Evolutionary conservation across 2,888 invertebrate species (phyloP), one percentile per base, ranked within the genome.

Genomic region (Hermaeophaga mercurialis): DNA sequence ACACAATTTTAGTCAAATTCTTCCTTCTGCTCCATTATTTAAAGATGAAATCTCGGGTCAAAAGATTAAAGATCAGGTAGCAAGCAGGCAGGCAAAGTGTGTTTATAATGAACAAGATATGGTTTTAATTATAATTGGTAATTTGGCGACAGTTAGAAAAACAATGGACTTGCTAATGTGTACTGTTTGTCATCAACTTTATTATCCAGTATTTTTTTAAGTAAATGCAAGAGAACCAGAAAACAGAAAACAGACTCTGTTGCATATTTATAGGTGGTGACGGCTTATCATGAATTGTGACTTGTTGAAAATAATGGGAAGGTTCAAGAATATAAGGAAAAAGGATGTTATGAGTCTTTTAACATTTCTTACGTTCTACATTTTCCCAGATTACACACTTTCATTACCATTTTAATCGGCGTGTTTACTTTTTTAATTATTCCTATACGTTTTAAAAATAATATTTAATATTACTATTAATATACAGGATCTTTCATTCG

Each of bases 31-130:
- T 49, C 56, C 46, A 52, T 52, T 56, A 55, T 55, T 52, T 55
- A 48, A 55, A 59, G 62, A 60, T 59, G 59, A 56, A 66, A 69
- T 70, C 69, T 69, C 61, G 63, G 74, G 74, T 74, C 74, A 74
- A 74, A 70, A 73, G 74, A 73, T 73, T 74, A 73, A 74, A 74
- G 73, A 74, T 73, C 73, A 71, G 64, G 62, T 63, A 65, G 58
- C 64, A 59, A 61, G 53, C 50, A 58, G 46, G 22, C 50, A 34
- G 48, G 54, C 49, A 14, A 24, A 22, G 43, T 43, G 24, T 58
- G 59, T 62, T 52, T 52, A 22, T 52, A 62, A 54, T 63, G 61
- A 59, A 56, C 54, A 36, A 54, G 44, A 60, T 54, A 60, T 54
- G 54, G 52, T 48, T 43, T 58, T 62, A 62, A 71, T 72, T 71